phyloP scores from a whole-genome alignment of 2,888 invertebrate genomes.

The Drosophila nr. medialis region DNA sequence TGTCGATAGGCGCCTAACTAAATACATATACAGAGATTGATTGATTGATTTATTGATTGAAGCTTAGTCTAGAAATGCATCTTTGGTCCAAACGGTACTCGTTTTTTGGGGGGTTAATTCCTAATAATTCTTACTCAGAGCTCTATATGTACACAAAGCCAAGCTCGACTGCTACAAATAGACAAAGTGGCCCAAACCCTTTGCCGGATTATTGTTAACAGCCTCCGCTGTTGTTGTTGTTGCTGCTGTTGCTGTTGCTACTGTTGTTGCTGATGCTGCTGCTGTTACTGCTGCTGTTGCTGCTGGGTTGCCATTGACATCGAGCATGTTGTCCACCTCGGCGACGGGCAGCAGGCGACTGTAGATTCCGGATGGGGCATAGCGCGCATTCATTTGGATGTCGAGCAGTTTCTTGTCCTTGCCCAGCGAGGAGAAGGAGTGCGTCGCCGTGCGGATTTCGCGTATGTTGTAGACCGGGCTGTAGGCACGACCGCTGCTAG shows the following conservation, averaged over 20 bases:
- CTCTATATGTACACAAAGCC: conserved; percentile 37
- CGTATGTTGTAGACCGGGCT: conserved; percentile 85
- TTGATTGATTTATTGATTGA: conserved; percentile 31
- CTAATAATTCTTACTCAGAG: not conserved
- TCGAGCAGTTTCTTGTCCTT: conserved; percentile 84
- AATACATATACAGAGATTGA: conserved; percentile 32
- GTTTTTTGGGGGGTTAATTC: conserved; percentile 44
- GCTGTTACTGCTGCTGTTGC: conserved; percentile 1
- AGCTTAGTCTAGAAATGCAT: conserved; percentile 71
- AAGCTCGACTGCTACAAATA: conserved; percentile 77
- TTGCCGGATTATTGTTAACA: conserved; percentile 84
- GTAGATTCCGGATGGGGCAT: conserved; percentile 61
- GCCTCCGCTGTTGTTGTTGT: conserved; percentile 65
- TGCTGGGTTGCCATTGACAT: conserved; percentile 64
- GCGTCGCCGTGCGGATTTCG: conserved; percentile 83
- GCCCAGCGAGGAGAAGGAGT: conserved; percentile 84
- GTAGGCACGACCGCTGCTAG: conserved; percentile 67
- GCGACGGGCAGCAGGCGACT: conserved; percentile 62
- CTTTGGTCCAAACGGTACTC: conserved; percentile 71
- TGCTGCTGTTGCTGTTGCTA: conserved; percentile 1
- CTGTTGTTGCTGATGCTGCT: not conserved
- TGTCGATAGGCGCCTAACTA: conserved; percentile 1
- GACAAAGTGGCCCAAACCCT: conserved; percentile 84
- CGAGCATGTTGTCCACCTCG: conserved; percentile 46
- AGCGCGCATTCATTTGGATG: conserved; percentile 82